Base-by-base conservation (phyloP, 1,140 invertebrate species). In the Zaprionus ghesquierei region DNA sequence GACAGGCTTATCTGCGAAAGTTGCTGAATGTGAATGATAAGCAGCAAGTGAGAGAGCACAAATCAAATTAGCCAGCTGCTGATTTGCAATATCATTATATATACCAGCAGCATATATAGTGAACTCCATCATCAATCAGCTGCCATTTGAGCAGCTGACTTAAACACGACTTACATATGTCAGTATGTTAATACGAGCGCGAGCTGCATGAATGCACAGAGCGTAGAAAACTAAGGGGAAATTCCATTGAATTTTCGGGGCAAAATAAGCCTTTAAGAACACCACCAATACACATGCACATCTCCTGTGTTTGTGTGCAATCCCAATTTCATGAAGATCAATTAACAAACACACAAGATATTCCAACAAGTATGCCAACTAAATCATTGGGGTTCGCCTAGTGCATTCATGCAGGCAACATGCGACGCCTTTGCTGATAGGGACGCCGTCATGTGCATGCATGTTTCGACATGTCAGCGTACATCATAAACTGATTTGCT, bases 61-160 rank as follows among this genome's bases (percentile, higher is more conserved):
- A 35, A 68, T 38, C 31, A 68, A 68, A 68, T 68, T 68, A 68
- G 29, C 31, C 23, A 38, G 56, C 65, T 60, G 54, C 29, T 38
- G 33, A 69, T 69, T 31, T 50, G 64, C 55, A 46, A 51, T 20
- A 66, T 66, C 64, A 68, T 60, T 50, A 29, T 60, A 22, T 27
- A 23, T 27, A 46, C 18, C 23, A 27, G 33, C 46, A 49, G 51
- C 51, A 27, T 22, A 27, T 44, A 41, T 12, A 41, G 33, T 44
- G n/a, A 35, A 27, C 33, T 58, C n/a, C 38, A 62, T 69, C 66
- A 62, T 69, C 59, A 69, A 69, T 69, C 65, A 63, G 49, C 31
- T 2, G 22, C 8, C 22, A 35, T 15, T n/a, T 6, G 5, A 35
- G 41, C 25, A 25, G 44, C 58, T 58, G 55, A 41, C 33, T 41